These are phyloP conservation scores for Archilochus colubris DNA, from an alignment of 2,113 vertebrate genomes.

Conservation along the genomic window DNA sequence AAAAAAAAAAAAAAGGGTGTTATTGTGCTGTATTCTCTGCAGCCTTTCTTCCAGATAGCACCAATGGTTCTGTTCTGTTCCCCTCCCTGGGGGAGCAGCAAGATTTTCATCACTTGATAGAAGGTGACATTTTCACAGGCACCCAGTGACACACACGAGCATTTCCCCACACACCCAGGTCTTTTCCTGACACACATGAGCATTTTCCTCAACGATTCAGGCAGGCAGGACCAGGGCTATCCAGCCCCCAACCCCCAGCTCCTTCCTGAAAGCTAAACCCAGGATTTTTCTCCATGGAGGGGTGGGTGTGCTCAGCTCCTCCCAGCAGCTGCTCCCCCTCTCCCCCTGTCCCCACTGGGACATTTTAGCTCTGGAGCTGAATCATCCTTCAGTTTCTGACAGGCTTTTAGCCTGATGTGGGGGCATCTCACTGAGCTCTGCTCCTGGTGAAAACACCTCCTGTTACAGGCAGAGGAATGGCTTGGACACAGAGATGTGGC, in stretches of 20 bases:
- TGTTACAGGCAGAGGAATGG: fast-evolving
- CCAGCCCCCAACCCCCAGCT: not conserved
- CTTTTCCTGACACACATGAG: fast-evolving
- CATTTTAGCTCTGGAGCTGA: slow-evolving; percentile 9
- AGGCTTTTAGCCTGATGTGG: not conserved
- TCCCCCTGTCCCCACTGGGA: not conserved
- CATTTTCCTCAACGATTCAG: fast-evolving
- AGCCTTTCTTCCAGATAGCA: not conserved
- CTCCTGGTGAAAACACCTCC: not conserved
- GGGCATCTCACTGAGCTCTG: not conserved
- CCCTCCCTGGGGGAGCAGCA: not conserved
- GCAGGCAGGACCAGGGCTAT: not conserved
- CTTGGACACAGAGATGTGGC: fast-evolving
- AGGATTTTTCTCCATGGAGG: not conserved
- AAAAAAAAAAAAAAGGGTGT: not conserved
- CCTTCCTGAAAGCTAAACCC: fast-evolving
- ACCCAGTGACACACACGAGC: not conserved
- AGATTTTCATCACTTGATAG: fast-evolving
- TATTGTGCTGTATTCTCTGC: not conserved
- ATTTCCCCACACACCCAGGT: too few species aligned
- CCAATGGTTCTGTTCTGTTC: not conserved
- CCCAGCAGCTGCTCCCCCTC: not conserved
- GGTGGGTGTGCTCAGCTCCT: not conserved
- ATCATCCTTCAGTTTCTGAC: not conserved
- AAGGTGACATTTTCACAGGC: fast-evolving